Base-by-base conservation (phyloP, 2,888 invertebrate genomes). In the Plutella xylostella region DNA sequence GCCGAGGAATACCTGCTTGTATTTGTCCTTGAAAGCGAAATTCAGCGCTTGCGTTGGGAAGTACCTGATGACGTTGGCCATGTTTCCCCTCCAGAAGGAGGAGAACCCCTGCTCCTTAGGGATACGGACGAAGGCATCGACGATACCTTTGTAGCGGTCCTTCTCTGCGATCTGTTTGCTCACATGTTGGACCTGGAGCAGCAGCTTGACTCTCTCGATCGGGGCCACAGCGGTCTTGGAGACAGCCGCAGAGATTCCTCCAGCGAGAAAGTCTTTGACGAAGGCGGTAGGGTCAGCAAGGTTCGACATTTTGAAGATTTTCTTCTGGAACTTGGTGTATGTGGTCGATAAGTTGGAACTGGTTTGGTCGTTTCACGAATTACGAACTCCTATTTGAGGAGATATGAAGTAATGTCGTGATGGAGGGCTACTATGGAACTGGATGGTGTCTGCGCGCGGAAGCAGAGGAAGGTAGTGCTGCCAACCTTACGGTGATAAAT, bases 201-300 rank as follows among this genome's bases (percentile, higher is more conserved):
- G 88, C 57, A 97, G 85, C 76, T 97, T 97, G 39, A 97, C 96
- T 68, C 97, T 89, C 85, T 97, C 97, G 65, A 97, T 97, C 47
- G 97, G 97, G 15, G 97, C 97, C 49, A 96, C 96, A 37, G 93
- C 91, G 39, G 97, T 97, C 74, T 97, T 97, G 44, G 97, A 95
- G 54, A 97, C 89, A 37, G 96, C 97, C 28, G 97, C 97, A 38
- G 97, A 93, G 42, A 96, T 86, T 53, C 97, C 97, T 58, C 97
- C 97, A 53, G 95, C 95, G 49, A 93, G 69, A 69, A 96, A 96
- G 85, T 96, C 97, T 84, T 96, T 94, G 58, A 90, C 67, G 73
- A 96, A 96, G 70, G 91, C 88, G 75, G 92, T 86, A 68, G 93
- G 93, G 89, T 96, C 96, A 55, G 71, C 70, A 63, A 82, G 72